phyloP scores from a whole-genome alignment of 2,888 invertebrate species.

The Limenitis camilla region DNA sequence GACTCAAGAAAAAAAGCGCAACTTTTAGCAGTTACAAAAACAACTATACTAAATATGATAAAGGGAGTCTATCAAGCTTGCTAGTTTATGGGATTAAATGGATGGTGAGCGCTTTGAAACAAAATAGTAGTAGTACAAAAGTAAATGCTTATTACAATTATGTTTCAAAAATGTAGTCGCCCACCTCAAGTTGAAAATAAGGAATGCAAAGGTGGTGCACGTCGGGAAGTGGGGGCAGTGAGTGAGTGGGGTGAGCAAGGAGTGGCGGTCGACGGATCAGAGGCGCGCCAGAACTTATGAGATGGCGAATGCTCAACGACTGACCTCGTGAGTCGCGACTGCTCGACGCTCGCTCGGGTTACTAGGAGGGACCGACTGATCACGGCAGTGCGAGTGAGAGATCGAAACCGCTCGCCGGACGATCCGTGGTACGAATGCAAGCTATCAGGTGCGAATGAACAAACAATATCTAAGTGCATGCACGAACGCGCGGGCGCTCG shows the following conservation, averaged over 20 bases:
- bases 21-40: too few relatives aligned
- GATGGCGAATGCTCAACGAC: constrained; percentile 73
- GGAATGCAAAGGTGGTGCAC: constrained; percentile 17
- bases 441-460: constrained; percentile 72
- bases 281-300: constrained; percentile 71
- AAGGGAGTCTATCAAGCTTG: too few relatives aligned
- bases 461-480: constrained; percentile 73
- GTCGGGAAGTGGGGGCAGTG: constrained; percentile 23
- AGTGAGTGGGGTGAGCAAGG: constrained; percentile 16
- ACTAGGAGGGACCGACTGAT: constrained; percentile 44
- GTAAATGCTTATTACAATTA: too few relatives aligned
- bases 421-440: constrained; percentile 67
- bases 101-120: too few relatives aligned
- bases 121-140: too few relatives aligned
- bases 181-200: background rate
- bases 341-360: constrained; percentile 55
- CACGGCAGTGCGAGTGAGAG: constrained; percentile 58
- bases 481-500: constrained; percentile 69
- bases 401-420: constrained; percentile 66
- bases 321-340: constrained; percentile 60
- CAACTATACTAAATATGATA: too few relatives aligned
- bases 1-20: too few relatives aligned
- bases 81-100: too few relatives aligned
- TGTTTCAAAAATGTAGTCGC: background rate
- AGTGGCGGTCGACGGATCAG: constrained; percentile 23